Base-by-base conservation (phyloP, 2,113 vertebrate species). In the Rana temporaria region DNA sequence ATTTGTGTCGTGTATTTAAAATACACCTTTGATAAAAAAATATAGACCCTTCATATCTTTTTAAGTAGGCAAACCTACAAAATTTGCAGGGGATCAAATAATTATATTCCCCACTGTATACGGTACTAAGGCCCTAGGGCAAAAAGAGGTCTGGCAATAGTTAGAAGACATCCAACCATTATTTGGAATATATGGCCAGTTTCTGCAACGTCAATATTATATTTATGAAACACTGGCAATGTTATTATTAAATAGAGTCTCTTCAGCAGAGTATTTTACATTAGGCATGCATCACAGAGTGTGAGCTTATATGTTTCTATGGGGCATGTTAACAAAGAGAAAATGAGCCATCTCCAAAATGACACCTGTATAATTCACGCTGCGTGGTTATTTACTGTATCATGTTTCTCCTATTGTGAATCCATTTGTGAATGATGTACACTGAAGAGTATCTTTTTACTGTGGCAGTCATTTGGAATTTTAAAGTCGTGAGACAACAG, bases 361-460 rank as follows among this genome's bases (percentile, higher is more conserved):
- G 2, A 75, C 80, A 82, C 80, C 71, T 75, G 80, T 82, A 42
- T 74, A 48, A 75, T 82, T 82, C 71, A 48, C 62, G 57, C 60
- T 52, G 70, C 30, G 14, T 38, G 70, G 70, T 82, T 82, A 82
- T 66, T 82, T 82, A 75, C 80, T 82, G 70, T 82, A 82, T 82
- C 80, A 66, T 22, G 70, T 82, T 73, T 9, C 70, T 67, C 15
- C 71, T 68, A 57, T 82, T 82, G 71, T 75, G n/a, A 17, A 57
- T 20, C 55, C 38, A 66, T 48, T 38, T 75, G 52, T 75, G 62
- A 82, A 82, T 82, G 71, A 82, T 82, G 60, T 60, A 67, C 71
- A 48, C 80, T 30, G 63, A 6, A 26, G n/a, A 57, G 63, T 82
- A 82, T 82, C 80, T 42, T 42, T 66, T 82, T 82, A 18, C 69